Conservation (phyloP, 2,797 vertebrate genomes). For the Cyprinodon diabolis region DNA sequence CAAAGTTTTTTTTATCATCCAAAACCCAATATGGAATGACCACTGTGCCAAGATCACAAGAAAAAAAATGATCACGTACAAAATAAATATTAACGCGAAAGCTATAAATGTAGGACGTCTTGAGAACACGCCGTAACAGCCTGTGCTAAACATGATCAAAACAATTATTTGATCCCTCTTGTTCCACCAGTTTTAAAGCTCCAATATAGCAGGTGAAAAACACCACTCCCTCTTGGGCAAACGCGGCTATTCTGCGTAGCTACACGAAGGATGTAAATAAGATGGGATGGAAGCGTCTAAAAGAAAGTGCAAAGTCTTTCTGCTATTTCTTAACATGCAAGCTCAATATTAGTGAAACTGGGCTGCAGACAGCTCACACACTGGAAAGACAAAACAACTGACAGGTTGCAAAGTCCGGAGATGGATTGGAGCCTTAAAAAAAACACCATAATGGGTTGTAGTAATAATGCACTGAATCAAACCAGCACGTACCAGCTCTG, state of each 20-base stretch:
- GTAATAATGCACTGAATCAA: constrained; percentile 52
- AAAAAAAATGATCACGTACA: not conserved
- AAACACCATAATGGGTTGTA: constrained; percentile 60
- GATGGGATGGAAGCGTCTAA: constrained; percentile 23
- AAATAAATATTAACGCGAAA: not conserved
- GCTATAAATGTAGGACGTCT: not conserved
- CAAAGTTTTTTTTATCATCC: constrained; percentile 64
- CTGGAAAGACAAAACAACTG: constrained; percentile 29
- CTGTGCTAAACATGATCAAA: constrained; percentile 24
- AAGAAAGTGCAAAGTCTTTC: constrained; percentile 48
- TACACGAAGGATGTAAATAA: constrained; percentile 8
- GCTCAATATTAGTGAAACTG: constrained; percentile 56
- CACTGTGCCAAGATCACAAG: constrained; percentile 1
- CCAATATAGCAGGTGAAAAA: constrained; percentile 25
- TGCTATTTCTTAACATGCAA: constrained; percentile 17
- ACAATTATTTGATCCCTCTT: constrained; percentile 44
- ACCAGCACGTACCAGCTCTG: constrained; percentile 63
- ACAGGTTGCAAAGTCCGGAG: constrained; percentile 28
- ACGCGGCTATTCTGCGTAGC: constrained; percentile 25
- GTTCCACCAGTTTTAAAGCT: constrained; percentile 24
- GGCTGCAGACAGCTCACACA: constrained; percentile 17
- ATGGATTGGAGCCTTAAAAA: constrained; percentile 28
- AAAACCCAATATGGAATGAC: constrained; percentile 11
- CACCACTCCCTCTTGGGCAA: constrained; percentile 6
- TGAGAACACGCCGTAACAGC: constrained; percentile 19